Evolutionary conservation across 1,140 invertebrate species (phyloP), one percentile per base, ranked within the genome.

Genomic region (Tetraneura akinire): DNA sequence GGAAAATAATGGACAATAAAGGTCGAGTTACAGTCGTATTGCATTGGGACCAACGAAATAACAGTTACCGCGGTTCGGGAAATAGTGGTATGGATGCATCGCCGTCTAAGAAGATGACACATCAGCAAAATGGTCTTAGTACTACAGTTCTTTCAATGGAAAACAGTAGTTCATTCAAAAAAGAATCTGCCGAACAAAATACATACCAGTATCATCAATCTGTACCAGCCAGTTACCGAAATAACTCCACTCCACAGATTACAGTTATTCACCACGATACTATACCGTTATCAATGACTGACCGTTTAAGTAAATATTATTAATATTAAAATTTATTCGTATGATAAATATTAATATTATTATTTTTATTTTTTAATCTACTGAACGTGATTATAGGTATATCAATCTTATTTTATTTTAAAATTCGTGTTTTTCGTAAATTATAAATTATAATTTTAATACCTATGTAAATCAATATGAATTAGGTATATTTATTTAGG

Each of bases 1-100:
- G 95, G 95, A 96, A 96, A 87, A 96, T 96, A 88, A 96, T 96
- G 93, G 94, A 96, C 90, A 95, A 95, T 90, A 93, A 95, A 88
- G 93, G 94, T 84, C 91, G 94, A 85, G 93, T 96, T 87, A 96
- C 95, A 84, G 93, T 97, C 86, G 94, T 96, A 83, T 88, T 96
- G 85, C 93, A 96, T 87, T 96, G 94, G 94, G 93, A 96, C 89
- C 94, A 88, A 85, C 89, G 88, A 1, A 73, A n/a, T 18, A 23
- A 49, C 11, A 23, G 10, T 2, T 53, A 23, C 14, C 71, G 71
- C 8, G 51, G 47, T 29, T n/a, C 23, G 26, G 16, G 47, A 32
- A 71, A n/a, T 8, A 23, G 23, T 29, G 71, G 71, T 0, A 74
- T 70, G 51, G 71, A 74, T 10, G 21, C 90, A 83, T 88, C 90